Evolutionary conservation across 2,888 invertebrate genomes (phyloP).

Genomic region (Hirtodrosophila trivittata): DNA sequence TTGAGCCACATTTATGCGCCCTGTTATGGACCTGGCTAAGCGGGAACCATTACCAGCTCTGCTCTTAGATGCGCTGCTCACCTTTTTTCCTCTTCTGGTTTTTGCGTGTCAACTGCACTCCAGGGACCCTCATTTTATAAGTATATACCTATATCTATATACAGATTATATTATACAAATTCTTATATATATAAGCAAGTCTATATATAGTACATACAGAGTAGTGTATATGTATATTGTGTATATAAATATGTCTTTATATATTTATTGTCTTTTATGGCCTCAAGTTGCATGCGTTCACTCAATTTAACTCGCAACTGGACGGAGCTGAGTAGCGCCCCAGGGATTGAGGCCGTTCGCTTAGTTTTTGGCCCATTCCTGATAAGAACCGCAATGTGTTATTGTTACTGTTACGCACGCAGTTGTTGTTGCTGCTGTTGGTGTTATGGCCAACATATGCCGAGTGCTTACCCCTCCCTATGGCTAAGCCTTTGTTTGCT

Average conservation of each 20-base stretch:
- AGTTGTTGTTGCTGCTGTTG: constrained; percentile 3
- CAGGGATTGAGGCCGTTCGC: constrained; percentile 35
- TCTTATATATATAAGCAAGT: constrained; percentile 36
- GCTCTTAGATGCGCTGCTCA: not conserved
- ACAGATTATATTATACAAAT: constrained; percentile 21
- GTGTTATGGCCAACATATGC: constrained; percentile 41
- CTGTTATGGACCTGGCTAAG: not conserved
- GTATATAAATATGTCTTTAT: constrained; percentile 27
- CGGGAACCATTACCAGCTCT: not conserved
- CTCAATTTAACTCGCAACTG: constrained; percentile 60
- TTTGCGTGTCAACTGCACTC: constrained; percentile 57
- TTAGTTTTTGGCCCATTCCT: constrained; percentile 39
- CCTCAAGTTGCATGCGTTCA: constrained; percentile 64
- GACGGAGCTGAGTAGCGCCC: constrained; percentile 37
- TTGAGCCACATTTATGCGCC: constrained; percentile 19
- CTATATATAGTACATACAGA: constrained; percentile 11
- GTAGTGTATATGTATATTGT: constrained; percentile 14
- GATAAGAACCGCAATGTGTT: constrained; percentile 56
- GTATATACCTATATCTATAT: constrained; percentile 15
- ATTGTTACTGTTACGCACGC: constrained; percentile 36
- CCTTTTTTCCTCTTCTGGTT: constrained; percentile 26
- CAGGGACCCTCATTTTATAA: constrained; percentile 41
- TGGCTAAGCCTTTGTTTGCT: constrained; percentile 56
- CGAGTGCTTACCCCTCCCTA: constrained; percentile 9
- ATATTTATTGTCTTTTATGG: constrained; percentile 56